Base-by-base conservation (phyloP, 2,113 vertebrate species). In the Notarius lentiginosus region DNA sequence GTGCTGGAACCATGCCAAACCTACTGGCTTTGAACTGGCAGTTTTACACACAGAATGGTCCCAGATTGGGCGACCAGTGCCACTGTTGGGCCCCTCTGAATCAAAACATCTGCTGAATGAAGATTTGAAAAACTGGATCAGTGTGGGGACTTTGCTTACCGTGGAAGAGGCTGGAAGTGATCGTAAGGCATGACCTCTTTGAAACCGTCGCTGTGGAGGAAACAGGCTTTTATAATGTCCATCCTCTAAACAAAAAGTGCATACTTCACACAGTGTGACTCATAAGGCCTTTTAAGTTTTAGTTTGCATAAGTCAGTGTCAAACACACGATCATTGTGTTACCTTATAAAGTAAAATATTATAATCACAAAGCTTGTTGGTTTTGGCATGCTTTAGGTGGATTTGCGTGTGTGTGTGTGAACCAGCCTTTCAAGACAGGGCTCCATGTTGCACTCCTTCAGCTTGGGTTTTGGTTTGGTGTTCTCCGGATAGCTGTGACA, bases 121-220 rank as follows among this genome's bases (percentile, higher is more conserved):
- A 14, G 30, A 47, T 24, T 61, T 85, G 56, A 11, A 27, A n/a
- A 77, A 55, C 61, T 22, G 1, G 14, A 55, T 27, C 17, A 49
- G n/a, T 47, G 41, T 79, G 27, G 53, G 58, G 76, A 11, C 22
- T 70, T 79, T 60, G 95, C 96, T 93, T 95, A 99, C 97, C 96
- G 96, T 91, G 97, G 97, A 77, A 99, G 96, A 70, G 97, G 97
- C 85, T 99, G 97, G 92, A 96, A 99, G 91, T 98, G 98, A 92
- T 99, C 98, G 6, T 99, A 98, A 17, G 97, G 97, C 97, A 97
- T 98, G 91, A 99, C 97, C 95, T 97, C 97, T 91, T 98, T 99
- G 93, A 98, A 99, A 87, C 97, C 98, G 90, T 98, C 98, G 86
- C 98, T 99, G 93, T 80, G 91, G 94, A 94, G 63, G 86, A 93